Evolutionary conservation across 1,140 invertebrate genomes (phyloP), one percentile per base, ranked within the genome.

Genomic region (Asobara japonica): DNA sequence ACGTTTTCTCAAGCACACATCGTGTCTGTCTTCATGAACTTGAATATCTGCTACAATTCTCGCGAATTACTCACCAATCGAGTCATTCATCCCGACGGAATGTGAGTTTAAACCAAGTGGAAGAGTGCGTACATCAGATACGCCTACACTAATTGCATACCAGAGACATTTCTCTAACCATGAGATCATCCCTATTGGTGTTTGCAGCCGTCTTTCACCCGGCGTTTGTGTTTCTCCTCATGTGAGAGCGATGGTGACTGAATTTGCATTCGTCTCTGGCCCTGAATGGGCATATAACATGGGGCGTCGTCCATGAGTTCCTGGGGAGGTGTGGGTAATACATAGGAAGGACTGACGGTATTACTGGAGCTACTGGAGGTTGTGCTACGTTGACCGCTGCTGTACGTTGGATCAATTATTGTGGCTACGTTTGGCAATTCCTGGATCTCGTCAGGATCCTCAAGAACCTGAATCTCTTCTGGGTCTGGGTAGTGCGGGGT

Each of bases 241-340:
- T 90, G 89, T 65, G 84, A 82, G 18, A 88, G 80, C 1, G 87
- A 86, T 5, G 85, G 78, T 7, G 84, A 78, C 77, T 85, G 77
- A 2, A 71, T 74, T 65, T 86, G 84, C 75, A 82, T 92, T 77
- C 93, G 85, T 69, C 92, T 85, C 77, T 93, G 93, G 51, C 93
- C 93, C 84, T 93, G 93, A 77, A 94, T 93, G 56, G 93, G 93
- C 93, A 94, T 93, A 76, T 94, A 94, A 73, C 92, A 92, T 3
- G 92, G 91, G 31, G 89, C 88, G 75, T 90, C 91, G 29, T 91
- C 74, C 80, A 82, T 82, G 3, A 83, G 71, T 61, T 83, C 86
- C 18, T 78, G 77, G 0, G 84, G 81, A 1, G 84, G 80, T 10
- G 83, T 82, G 0, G 86, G 82, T 30, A 85, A 75, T 4, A 78